phyloP scores from a whole-genome alignment of 1,140 invertebrate species.

The Bathynomus jamesi region DNA sequence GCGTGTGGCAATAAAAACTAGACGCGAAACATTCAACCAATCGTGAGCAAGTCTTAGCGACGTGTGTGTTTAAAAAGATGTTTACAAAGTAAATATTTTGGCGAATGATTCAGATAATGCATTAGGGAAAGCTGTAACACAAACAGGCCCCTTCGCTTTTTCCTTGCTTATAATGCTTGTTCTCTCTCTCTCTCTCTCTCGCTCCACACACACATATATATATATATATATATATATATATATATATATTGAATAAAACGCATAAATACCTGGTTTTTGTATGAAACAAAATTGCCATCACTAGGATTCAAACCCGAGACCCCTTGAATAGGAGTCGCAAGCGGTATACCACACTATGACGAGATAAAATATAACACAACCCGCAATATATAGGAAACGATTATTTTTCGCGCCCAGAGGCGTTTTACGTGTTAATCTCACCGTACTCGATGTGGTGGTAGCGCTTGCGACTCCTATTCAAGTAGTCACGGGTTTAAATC shows the following conservation, averaged over 20 bases:
- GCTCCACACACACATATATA: not conserved
- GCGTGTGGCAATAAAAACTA: not conserved
- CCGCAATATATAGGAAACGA: too few species aligned
- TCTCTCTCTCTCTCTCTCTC: not conserved
- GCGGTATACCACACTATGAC: too few species aligned
- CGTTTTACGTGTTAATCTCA: too few species aligned
- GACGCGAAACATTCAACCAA: not conserved
- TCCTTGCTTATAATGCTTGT: not conserved
- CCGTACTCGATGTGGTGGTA: too few species aligned
- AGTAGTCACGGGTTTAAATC: too few species aligned
- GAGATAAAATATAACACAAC: too few species aligned
- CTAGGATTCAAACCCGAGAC: too few species aligned
- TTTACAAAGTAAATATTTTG: conserved; percentile 1
- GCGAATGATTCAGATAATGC: conserved; percentile 1
- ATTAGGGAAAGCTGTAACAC: not conserved
- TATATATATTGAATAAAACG: not conserved
- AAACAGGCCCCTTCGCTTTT: not conserved
- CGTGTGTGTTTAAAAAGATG: not conserved
- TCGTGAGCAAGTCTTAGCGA: not conserved
- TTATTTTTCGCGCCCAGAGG: too few species aligned
- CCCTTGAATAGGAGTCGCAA: too few species aligned
- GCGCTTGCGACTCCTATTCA: too few species aligned
- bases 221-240: conserved; percentile 2
- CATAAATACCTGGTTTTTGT: too few species aligned
- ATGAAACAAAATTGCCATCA: too few species aligned